These are phyloP conservation scores for Ormyrus rosae DNA, from an alignment of 2,888 invertebrate genomes.

Conservation along the genomic window DNA sequence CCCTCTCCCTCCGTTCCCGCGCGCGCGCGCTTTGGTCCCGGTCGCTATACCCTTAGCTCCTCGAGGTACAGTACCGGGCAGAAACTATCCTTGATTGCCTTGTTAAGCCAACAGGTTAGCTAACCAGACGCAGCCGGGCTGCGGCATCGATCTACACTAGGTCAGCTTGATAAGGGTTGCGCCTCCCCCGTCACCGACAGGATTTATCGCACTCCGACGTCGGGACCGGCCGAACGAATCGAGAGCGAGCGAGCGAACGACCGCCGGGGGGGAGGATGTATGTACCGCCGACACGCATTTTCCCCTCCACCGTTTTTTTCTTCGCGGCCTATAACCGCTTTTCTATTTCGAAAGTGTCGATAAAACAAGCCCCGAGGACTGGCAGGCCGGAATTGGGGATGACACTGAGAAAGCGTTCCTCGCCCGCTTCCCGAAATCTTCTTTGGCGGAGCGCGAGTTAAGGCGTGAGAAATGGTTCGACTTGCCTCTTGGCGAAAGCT, in stretches of 20 bases:
- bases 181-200: conserved; percentile 63
- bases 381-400: conserved; percentile 14
- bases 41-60: conserved; percentile 6
- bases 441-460: no score
- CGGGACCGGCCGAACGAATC: conserved; percentile 21
- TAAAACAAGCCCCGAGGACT: conserved; percentile 38
- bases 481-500: no score
- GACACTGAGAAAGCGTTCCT: conserved; percentile 36
- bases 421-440: no score
- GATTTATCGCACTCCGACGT: conserved; percentile 63
- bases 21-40: neutral
- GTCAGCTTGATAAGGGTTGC: conserved; percentile 68
- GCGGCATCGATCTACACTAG: conserved; percentile 52
- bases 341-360: conserved; percentile 44
- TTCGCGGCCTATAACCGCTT: conserved; percentile 18
- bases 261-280: neutral
- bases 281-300: neutral
- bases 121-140: conserved; percentile 58
- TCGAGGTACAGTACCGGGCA: conserved; percentile 64
- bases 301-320: neutral
- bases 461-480: no score
- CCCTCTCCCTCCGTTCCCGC: neutral
- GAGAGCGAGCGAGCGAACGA: conserved; percentile 25
- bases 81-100: conserved; percentile 74
- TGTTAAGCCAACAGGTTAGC: conserved; percentile 73